Conservation (phyloP, 2,113 vertebrate species). For the Crocuta crocuta region DNA sequence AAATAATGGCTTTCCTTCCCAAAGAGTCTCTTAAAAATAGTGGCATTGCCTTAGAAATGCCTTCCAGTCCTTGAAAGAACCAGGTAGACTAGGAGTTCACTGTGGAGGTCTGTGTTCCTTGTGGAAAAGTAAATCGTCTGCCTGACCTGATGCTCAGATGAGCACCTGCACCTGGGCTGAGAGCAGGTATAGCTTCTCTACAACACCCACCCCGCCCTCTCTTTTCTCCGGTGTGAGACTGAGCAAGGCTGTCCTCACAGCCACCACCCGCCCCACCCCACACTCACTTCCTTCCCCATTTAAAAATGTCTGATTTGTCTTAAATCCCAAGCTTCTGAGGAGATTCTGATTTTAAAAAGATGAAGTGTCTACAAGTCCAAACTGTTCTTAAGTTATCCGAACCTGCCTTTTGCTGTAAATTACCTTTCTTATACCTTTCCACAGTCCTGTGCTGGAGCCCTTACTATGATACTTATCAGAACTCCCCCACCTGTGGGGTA, state of each 20-base stretch:
- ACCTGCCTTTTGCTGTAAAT: not conserved
- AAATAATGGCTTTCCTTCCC: not conserved
- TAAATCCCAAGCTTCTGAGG: not conserved
- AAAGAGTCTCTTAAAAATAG: not conserved
- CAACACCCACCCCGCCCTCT: fast-evolving
- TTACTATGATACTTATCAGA: fast-evolving
- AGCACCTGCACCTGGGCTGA: not conserved
- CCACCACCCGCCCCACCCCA: fast-evolving
- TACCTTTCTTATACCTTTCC: not conserved
- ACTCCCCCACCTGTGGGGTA: not conserved
- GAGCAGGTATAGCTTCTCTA: fast-evolving
- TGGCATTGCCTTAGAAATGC: not conserved
- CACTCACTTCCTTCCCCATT: not conserved
- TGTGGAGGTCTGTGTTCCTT: not conserved
- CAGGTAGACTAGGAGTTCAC: not conserved
- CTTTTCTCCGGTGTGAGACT: fast-evolving
- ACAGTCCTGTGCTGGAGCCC: not conserved
- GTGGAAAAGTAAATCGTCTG: not conserved
- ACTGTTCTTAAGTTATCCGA: not conserved
- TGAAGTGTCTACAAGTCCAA: not conserved
- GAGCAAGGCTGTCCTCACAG: not conserved
- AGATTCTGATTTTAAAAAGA: not conserved
- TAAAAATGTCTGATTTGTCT: not conserved
- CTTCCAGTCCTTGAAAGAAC: not conserved
- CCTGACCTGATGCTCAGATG: fast-evolving